Conservation (phyloP, 2,888 invertebrate genomes). For the Chalcosyrphus nemorum region DNA sequence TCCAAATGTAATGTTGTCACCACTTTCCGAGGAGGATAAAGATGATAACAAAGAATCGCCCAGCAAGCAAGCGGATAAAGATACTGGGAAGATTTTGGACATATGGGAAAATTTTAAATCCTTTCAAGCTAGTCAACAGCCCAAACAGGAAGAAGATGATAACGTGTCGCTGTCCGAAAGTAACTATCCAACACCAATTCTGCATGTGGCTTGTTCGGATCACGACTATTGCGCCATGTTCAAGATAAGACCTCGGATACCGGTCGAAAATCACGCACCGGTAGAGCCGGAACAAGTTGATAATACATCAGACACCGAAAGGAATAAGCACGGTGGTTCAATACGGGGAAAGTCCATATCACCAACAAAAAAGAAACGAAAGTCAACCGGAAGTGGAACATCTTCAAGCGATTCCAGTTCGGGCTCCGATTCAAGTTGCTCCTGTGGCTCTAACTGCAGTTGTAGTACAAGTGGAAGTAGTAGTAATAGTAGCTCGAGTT, state of each 20-base stretch:
- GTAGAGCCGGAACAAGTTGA: conserved; percentile 76
- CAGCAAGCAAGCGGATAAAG: conserved; percentile 50
- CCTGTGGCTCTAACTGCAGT: conserved; percentile 92
- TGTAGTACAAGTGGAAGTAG: conserved; percentile 90
- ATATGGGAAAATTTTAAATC: conserved; percentile 80
- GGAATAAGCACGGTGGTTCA: conserved; percentile 74
- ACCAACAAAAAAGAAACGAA: conserved; percentile 78
- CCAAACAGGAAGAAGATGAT: conserved; percentile 59
- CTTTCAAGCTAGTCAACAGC: conserved; percentile 74
- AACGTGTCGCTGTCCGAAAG: conserved; percentile 59
- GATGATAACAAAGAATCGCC: conserved; percentile 75
- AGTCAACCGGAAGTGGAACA: conserved; percentile 81
- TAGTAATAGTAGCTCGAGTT: conserved; percentile 85
- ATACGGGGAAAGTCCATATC: conserved; percentile 74
- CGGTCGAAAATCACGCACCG: conserved; percentile 74
- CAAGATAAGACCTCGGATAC: conserved; percentile 49
- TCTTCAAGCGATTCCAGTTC: conserved; percentile 90
- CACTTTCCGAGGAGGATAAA: conserved; percentile 79
- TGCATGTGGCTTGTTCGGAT: conserved; percentile 86
- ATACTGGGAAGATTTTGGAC: conserved; percentile 76
- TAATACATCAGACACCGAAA: conserved; percentile 74
- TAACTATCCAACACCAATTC: conserved; percentile 77
- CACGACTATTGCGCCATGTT: conserved; percentile 89
- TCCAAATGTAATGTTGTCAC: conserved; percentile 80
- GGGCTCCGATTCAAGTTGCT: conserved; percentile 90